Evolutionary conservation across 1,140 invertebrate genomes (phyloP).

Genomic region (Brachystomella parvula): DNA sequence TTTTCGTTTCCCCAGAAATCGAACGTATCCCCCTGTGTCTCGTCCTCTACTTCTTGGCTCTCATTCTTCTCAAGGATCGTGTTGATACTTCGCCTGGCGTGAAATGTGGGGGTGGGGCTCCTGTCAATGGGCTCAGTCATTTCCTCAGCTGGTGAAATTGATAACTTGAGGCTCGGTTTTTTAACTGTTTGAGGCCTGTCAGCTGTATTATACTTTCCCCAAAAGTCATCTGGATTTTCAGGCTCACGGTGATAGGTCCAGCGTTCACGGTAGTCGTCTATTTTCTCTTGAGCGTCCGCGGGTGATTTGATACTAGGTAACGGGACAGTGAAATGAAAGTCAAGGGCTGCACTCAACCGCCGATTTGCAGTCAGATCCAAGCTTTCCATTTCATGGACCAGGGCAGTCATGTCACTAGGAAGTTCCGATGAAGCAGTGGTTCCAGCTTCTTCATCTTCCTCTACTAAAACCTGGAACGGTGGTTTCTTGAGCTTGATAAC

Average conservation of each 20-base stretch:
- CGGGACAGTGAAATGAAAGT: not conserved
- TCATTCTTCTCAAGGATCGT: slow-evolving; percentile 1
- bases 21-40: not conserved
- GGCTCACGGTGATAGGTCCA: not conserved
- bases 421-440: not conserved
- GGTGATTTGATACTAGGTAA: not conserved
- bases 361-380: not conserved
- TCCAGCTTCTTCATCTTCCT: not conserved
- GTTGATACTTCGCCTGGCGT: not conserved
- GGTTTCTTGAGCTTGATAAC: not conserved
- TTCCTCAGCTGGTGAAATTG: not conserved
- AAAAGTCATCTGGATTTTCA: slow-evolving; percentile 3
- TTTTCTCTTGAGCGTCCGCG: not conserved
- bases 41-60: not conserved
- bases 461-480: not conserved
- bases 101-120: not conserved
- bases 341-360: not conserved
- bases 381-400: slow-evolving; percentile 1
- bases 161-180: not conserved
- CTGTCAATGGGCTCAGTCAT: not conserved
- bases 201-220: not conserved
- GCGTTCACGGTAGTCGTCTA: not conserved
- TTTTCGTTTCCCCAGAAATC: slow-evolving; percentile 3
- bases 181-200: not conserved
- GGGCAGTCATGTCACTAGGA: not conserved